These are phyloP conservation scores for Seira musarum DNA, from an alignment of 2,888 invertebrate species.

Conservation along the genomic window DNA sequence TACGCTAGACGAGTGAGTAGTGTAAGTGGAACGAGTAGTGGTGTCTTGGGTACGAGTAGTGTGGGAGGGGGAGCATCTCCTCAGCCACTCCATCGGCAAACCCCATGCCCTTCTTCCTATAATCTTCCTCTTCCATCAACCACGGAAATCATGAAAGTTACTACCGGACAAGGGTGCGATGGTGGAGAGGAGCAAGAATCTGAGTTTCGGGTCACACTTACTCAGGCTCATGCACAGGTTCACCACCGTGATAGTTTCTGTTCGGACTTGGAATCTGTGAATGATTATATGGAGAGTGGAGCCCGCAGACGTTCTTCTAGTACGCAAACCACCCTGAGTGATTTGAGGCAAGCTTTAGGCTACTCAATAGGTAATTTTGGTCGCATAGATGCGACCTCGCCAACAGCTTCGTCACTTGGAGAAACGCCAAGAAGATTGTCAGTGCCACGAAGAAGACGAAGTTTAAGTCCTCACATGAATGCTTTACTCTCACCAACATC, in stretches of 20 bases:
- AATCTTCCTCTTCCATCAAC: neutral
- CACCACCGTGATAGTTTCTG: slow-evolving; percentile 68
- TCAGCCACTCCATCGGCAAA: slow-evolving; percentile 29
- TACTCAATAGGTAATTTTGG: slow-evolving; percentile 13
- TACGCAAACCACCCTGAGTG: slow-evolving; percentile 68
- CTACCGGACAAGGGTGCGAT: neutral
- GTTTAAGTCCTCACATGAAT: slow-evolving; percentile 37
- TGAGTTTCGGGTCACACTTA: slow-evolving; percentile 57
- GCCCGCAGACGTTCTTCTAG: slow-evolving; percentile 62
- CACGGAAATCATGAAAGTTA: slow-evolving; percentile 23
- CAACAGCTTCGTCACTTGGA: slow-evolving; percentile 29
- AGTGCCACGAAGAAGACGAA: slow-evolving; percentile 35
- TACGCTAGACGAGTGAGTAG: slow-evolving; percentile 43
- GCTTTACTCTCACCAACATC: neutral
- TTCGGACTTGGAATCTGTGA: slow-evolving; percentile 65
- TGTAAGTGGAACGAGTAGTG: slow-evolving; percentile 52
- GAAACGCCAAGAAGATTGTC: slow-evolving; percentile 23
- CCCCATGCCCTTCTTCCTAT: neutral
- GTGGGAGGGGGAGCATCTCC: neutral
- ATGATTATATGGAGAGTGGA: slow-evolving; percentile 66
- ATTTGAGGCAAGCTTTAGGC: slow-evolving; percentile 64
- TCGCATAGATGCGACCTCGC: slow-evolving; percentile 21
- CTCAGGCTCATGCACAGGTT: slow-evolving; percentile 64
- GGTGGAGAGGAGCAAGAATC: slow-evolving; percentile 59
- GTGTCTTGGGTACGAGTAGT: slow-evolving; percentile 1